These are phyloP conservation scores for Branchellion lobata DNA, from an alignment of 2,888 invertebrate species.

Conservation along the genomic window DNA sequence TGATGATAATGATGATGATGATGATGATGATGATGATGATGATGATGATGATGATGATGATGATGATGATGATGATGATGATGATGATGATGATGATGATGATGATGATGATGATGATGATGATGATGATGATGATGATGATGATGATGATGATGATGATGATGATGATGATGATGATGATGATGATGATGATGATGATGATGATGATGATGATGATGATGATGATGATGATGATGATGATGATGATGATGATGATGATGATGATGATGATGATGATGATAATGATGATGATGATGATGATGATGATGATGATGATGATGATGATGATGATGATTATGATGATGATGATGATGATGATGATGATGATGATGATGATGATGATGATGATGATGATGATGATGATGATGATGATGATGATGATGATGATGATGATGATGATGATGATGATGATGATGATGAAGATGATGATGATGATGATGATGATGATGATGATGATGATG, in stretches of 20 bases:
- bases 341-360: conserved; percentile 13
- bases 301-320: conserved; percentile 23
- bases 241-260: conserved; percentile 7
- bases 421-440: not conserved
- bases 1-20: no score
- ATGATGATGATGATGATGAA: not conserved
- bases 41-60: no score
- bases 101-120: conserved; percentile 34
- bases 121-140: conserved; percentile 43
- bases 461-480: conserved; percentile 24
- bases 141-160: conserved; percentile 46
- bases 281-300: not conserved
- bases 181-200: conserved; percentile 35
- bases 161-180: conserved; percentile 40
- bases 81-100: no score
- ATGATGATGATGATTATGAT: not conserved
- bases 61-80: no score
- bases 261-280: not conserved
- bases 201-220: conserved; percentile 20
- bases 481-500: not conserved
- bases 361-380: conserved; percentile 7
- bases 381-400: conserved; percentile 23
- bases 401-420: not conserved
- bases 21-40: no score
- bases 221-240: conserved; percentile 22